A percentile compares a stretch with the other conserved stretches of the same genome.
phyloP scores from a whole-genome alignment of 2,888 invertebrate genomes.

The Hyposoter didymator region DNA sequence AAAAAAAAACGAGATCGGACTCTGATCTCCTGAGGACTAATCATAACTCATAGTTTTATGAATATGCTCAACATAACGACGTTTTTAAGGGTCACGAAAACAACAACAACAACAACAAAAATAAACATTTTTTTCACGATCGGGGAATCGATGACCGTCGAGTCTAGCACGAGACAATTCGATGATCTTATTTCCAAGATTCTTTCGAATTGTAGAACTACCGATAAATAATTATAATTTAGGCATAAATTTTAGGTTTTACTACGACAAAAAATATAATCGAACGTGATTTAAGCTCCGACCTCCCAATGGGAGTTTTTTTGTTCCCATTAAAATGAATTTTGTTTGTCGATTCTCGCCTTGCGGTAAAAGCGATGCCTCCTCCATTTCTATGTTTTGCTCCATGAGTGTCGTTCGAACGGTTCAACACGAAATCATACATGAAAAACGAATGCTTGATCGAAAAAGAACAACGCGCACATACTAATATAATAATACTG shows the following conservation, averaged over 20 bases:
- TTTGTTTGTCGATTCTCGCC: constrained; percentile 17
- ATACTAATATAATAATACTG: constrained; percentile 74
- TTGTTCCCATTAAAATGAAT: neutral
- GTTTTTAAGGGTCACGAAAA: constrained; percentile 20
- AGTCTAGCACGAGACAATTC: neutral
- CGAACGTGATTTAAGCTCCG: constrained; percentile 8
- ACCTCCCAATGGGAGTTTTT: neutral
- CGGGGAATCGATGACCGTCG: constrained; percentile 13
- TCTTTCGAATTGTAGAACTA: constrained; percentile 48
- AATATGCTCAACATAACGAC: constrained; percentile 63
- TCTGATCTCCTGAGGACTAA: constrained; percentile 46
- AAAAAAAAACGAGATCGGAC: constrained; percentile 31
- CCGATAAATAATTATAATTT: constrained; percentile 44
- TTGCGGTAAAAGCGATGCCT: constrained; percentile 17
- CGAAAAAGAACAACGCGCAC: constrained; percentile 65
- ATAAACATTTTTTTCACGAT: constrained; percentile 42
- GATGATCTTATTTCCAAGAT: constrained; percentile 24
- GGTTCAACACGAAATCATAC: constrained; percentile 28
- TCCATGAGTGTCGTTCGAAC: neutral
- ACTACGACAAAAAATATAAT: constrained; percentile 18
- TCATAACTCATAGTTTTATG: constrained; percentile 55
- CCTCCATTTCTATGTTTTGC: neutral
- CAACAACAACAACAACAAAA: neutral
- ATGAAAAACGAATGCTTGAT: constrained; percentile 10
- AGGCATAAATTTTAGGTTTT: constrained; percentile 11